A percentile compares a stretch with the other conserved stretches of the same genome.
Evolutionary conservation across 2,888 invertebrate genomes (phyloP).

Genomic region (Agriopis aurantiaria): DNA sequence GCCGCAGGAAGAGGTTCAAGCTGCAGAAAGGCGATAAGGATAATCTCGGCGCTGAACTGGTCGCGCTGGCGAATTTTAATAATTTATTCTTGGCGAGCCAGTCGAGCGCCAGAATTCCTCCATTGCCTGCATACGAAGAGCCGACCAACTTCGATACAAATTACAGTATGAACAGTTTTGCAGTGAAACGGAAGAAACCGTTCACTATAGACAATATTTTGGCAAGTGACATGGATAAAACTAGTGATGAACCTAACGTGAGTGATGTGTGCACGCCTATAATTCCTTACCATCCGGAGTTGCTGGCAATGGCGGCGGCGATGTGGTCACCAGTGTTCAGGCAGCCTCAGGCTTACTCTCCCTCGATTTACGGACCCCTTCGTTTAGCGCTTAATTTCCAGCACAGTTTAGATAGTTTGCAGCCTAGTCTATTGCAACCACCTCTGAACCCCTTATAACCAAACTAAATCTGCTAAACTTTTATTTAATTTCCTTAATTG

Average conservation of each 20-base stretch:
- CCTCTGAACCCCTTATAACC: constrained; percentile 36
- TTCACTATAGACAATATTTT: constrained; percentile 95
- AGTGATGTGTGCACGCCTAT: constrained; percentile 52
- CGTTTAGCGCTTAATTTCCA: constrained; percentile 57
- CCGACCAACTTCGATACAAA: constrained; percentile 45
- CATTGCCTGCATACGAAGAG: constrained; percentile 54
- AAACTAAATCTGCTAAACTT: not conserved
- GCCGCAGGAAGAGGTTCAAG: constrained; percentile 94
- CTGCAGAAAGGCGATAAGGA: constrained; percentile 68
- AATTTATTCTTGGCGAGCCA: constrained; percentile 84
- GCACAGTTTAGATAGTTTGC: constrained; percentile 50
- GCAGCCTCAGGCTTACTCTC: constrained; percentile 44
- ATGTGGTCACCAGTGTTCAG: constrained; percentile 60
- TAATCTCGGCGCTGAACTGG: constrained; percentile 87
- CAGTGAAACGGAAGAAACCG: constrained; percentile 87
- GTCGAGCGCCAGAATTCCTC: constrained; percentile 53
- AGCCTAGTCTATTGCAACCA: constrained; percentile 46
- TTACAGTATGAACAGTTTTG: constrained; percentile 39
- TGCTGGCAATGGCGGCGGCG: constrained; percentile 60
- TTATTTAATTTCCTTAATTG: constrained; percentile 6
- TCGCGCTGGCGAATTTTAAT: constrained; percentile 89
- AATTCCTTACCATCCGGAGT: constrained; percentile 54
- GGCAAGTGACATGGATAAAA: constrained; percentile 87
- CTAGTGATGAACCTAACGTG: constrained; percentile 50
- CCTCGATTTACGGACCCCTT: constrained; percentile 49